Evolutionary conservation across 2,797 vertebrate species (phyloP).

Genomic region (Sebastolobus altivelis): DNA sequence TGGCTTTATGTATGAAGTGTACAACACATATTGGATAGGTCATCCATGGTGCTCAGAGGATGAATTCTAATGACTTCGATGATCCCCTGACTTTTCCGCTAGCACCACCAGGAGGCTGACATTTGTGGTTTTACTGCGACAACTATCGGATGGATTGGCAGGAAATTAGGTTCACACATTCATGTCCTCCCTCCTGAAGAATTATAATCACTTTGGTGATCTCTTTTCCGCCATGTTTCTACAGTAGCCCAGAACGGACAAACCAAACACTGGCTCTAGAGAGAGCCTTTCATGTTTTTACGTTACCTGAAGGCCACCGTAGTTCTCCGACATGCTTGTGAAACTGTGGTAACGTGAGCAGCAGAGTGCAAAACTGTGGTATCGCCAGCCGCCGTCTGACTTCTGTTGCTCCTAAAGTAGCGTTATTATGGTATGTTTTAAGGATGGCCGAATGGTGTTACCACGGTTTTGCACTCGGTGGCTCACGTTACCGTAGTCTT

Average conservation of each 20-base stretch:
- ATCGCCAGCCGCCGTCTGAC: too few species aligned
- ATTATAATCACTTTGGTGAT: background rate
- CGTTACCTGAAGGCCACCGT: too few species aligned
- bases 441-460: rapidly evolving
- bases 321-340: too few species aligned
- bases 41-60: background rate
- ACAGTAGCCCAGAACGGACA: too few species aligned
- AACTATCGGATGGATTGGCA: background rate
- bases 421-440: too few species aligned
- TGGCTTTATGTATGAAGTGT: background rate
- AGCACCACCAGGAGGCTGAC: background rate
- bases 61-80: background rate
- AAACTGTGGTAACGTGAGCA: too few species aligned
- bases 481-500: rapidly evolving
- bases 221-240: background rate
- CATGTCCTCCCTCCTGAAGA: background rate
- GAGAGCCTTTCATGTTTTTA: too few species aligned
- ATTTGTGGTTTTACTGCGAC: background rate
- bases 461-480: too few species aligned
- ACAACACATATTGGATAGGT: background rate
- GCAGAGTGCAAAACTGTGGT: too few species aligned
- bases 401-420: too few species aligned
- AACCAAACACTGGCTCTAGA: too few species aligned
- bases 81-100: background rate
- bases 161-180: background rate